Conservation (phyloP, 2,113 vertebrate species). For the Todiramphus chloris region DNA sequence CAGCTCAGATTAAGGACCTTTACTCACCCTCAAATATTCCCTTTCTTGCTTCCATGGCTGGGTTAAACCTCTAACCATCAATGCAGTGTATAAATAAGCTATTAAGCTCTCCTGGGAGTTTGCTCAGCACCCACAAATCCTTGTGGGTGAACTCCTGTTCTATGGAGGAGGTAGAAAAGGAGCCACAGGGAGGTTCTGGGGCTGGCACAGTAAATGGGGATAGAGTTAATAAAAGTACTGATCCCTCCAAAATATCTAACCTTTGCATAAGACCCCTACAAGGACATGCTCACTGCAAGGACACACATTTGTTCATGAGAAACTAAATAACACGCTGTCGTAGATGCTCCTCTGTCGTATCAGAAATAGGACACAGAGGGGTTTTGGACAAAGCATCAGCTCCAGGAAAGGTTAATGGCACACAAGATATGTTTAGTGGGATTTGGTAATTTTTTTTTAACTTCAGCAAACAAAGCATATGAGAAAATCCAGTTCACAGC, state of each 20-base stretch:
- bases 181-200: not conserved
- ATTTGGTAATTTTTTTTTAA: not conserved
- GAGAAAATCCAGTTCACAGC: slow-evolving; percentile 60
- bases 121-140: not conserved
- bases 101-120: not conserved
- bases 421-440: not conserved
- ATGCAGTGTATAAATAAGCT: not conserved
- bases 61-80: not conserved
- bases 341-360: not conserved
- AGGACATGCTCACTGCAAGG: not conserved
- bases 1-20: not conserved
- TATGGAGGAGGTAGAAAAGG: not conserved
- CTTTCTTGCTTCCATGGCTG: not conserved
- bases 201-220: not conserved
- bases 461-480: slow-evolving; percentile 36
- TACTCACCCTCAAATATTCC: not conserved
- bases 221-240: not conserved
- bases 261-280: not conserved
- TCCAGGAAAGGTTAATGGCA: slow-evolving; percentile 16
- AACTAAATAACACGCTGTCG: not conserved
- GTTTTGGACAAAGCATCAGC: not conserved
- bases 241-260: not conserved
- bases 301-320: not conserved
- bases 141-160: not conserved
- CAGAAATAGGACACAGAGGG: not conserved